Percentiles rank a stretch among this genome's conserved stretches.
Evolutionary conservation across 2,113 vertebrate genomes (phyloP).

Genomic region (Paramisgurnus dabryanus): DNA sequence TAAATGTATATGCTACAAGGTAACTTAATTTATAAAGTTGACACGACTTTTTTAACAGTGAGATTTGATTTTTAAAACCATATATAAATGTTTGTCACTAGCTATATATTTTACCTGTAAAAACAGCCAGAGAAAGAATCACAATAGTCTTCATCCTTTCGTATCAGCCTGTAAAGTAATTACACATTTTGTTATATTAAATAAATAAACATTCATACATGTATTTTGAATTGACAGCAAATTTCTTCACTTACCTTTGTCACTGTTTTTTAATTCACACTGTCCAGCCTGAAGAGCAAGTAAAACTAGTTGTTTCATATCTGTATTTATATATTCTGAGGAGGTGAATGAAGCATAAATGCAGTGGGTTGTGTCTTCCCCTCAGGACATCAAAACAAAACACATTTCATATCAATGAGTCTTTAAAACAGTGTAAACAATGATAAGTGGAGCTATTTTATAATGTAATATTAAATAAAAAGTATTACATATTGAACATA

Average conservation of each 20-base stretch:
- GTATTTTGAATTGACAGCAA: not conserved
- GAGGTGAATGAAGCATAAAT: constrained; percentile 36
- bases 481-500: too few relatives aligned
- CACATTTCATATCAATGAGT: too few relatives aligned
- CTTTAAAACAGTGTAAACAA: too few relatives aligned
- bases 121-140: constrained; percentile 55
- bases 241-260: not conserved
- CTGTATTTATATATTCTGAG: constrained; percentile 64
- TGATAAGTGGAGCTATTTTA: too few relatives aligned
- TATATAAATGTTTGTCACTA: not conserved
- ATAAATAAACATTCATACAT: not conserved
- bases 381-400: too few relatives aligned
- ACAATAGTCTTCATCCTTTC: constrained; percentile 66
- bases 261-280: not conserved
- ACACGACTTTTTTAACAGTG: too few relatives aligned
- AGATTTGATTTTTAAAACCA: too few relatives aligned
- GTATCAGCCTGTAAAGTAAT: constrained; percentile 34
- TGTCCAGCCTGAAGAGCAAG: constrained; percentile 45
- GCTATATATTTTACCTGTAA: constrained; percentile 62
- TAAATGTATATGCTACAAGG: too few relatives aligned
- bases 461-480: too few relatives aligned
- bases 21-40: too few relatives aligned
- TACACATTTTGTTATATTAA: not conserved
- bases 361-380: too few relatives aligned
- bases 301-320: constrained; percentile 23